Percentiles rank a stretch among this genome's conserved stretches.
phyloP scores from a whole-genome alignment of 2,113 vertebrate genomes.

The Pygoscelis adeliae region DNA sequence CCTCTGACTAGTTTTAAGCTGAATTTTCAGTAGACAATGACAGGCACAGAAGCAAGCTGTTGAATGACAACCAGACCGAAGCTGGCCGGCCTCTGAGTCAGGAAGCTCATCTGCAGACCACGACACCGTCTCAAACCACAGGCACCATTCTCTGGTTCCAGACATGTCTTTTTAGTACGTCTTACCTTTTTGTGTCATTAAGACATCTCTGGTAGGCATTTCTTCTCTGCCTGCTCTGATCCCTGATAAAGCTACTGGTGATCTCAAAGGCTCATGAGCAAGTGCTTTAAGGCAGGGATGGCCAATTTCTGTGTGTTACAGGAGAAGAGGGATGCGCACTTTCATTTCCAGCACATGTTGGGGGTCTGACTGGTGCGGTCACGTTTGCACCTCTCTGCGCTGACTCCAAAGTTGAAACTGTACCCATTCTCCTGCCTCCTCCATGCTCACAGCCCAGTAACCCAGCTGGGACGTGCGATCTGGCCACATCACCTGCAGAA shows the following conservation, averaged over 20 bases:
- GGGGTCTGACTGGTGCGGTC: background rate
- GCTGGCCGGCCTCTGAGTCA: background rate
- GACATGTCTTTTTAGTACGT: background rate
- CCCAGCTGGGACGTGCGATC: background rate
- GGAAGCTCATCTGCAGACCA: background rate
- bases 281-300: background rate
- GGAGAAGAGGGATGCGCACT: background rate
- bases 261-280: background rate
- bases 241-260: background rate
- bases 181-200: background rate
- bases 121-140: background rate
- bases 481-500: background rate
- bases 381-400: accelerated
- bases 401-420: accelerated
- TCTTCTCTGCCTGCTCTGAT: background rate
- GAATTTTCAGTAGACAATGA: background rate
- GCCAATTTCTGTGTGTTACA: background rate
- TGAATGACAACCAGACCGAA: background rate
- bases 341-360: background rate
- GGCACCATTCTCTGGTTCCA: background rate
- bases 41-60: background rate
- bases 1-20: background rate
- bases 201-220: background rate
- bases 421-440: background rate
- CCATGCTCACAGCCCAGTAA: background rate